Evolutionary conservation across 2,888 invertebrate species (phyloP).

Genomic region (Apoda limacodes): DNA sequence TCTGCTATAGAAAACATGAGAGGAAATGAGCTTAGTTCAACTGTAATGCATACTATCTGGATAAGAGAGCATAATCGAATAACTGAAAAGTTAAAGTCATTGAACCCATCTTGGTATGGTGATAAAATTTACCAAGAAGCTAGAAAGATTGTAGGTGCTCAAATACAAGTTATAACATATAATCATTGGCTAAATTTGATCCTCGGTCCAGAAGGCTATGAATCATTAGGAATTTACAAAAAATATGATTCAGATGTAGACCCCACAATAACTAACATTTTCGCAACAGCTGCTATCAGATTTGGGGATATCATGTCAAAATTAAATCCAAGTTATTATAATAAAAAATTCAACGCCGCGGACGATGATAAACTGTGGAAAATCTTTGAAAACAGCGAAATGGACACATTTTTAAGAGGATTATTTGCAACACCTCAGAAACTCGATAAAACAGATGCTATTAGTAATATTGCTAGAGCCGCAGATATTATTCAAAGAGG

Average conservation of each 20-base stretch:
- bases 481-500: slow-evolving; percentile 96
- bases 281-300: slow-evolving; percentile 96
- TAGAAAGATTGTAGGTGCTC: slow-evolving; percentile 92
- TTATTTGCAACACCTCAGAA: slow-evolving; percentile 92
- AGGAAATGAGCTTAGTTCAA: slow-evolving; percentile 89
- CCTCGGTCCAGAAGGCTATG: slow-evolving; percentile 83
- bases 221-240: slow-evolving; percentile 80
- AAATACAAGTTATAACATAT: slow-evolving; percentile 96
- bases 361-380: slow-evolving; percentile 95
- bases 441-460: slow-evolving; percentile 85
- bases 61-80: slow-evolving; percentile 96
- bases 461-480: slow-evolving; percentile 94
- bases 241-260: slow-evolving; percentile 87
- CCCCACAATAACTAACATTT: slow-evolving; percentile 93
- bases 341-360: slow-evolving; percentile 84
- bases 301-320: slow-evolving; percentile 98
- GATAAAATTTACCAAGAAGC: slow-evolving; percentile 92
- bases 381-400: slow-evolving; percentile 95
- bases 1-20: slow-evolving; percentile 97
- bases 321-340: slow-evolving; percentile 87
- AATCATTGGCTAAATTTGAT: slow-evolving; percentile 92
- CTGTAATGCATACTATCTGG: slow-evolving; percentile 89
- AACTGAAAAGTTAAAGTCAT: slow-evolving; percentile 77
- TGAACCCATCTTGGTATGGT: slow-evolving; percentile 96
- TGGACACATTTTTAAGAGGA: slow-evolving; percentile 95